Evolutionary conservation across 2,113 vertebrate species (phyloP).

Genomic region (Clarias magur): DNA sequence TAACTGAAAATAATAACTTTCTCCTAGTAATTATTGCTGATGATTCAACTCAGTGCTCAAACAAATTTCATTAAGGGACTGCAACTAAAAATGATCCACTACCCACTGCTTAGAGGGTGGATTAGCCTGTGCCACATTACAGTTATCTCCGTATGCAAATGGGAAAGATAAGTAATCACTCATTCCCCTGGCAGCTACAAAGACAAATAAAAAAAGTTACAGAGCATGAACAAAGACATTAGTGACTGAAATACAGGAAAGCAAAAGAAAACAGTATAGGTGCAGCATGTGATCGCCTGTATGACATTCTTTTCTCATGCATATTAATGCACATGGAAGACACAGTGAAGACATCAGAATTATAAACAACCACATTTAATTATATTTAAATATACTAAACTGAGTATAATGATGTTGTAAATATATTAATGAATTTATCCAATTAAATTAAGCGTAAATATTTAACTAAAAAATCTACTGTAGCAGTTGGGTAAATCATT

Average conservation of each 20-base stretch:
- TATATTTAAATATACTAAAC: neutral
- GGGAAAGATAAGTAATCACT: constrained; percentile 73
- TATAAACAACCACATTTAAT: neutral
- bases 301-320: constrained; percentile 45
- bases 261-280: constrained; percentile 21
- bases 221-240: constrained; percentile 67
- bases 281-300: constrained; percentile 45
- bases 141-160: constrained; percentile 79
- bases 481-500: neutral
- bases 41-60: constrained; percentile 79
- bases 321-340: constrained; percentile 4
- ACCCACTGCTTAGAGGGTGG: constrained; percentile 72
- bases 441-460: neutral
- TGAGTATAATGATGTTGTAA: constrained; percentile 2
- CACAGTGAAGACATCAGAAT: neutral
- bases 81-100: constrained; percentile 75
- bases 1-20: constrained; percentile 74
- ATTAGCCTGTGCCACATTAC: constrained; percentile 74
- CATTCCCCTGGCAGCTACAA: constrained; percentile 68
- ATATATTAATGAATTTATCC: neutral
- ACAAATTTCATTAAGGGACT: constrained; percentile 81
- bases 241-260: constrained; percentile 62
- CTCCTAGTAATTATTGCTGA: constrained; percentile 71
- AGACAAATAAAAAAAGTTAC: constrained; percentile 69
- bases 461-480: no score